Conservation (phyloP, 2,113 vertebrate species). For the Dolichallabes microphthalmus region DNA sequence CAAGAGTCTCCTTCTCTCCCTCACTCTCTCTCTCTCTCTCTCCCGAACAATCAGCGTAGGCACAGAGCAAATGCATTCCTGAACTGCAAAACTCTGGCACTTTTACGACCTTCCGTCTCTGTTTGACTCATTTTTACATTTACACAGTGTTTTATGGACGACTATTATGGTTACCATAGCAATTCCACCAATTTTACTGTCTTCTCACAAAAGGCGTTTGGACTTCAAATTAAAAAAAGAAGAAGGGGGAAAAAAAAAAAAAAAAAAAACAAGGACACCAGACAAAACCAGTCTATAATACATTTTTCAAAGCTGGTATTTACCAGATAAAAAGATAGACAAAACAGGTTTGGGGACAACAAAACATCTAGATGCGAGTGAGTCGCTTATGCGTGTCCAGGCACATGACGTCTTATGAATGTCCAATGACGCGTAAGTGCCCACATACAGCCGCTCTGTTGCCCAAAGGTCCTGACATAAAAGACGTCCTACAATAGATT, state of each 20-base stretch:
- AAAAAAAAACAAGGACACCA: constrained; percentile 56
- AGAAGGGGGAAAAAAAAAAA: constrained; percentile 65
- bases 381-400: not conserved
- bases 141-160: constrained; percentile 76
- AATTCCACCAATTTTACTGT: constrained; percentile 72
- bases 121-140: constrained; percentile 78
- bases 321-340: constrained; percentile 59
- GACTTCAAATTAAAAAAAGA: constrained; percentile 64
- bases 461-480: not conserved
- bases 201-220: constrained; percentile 25
- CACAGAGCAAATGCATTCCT: constrained; percentile 33
- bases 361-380: not conserved
- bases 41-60: constrained; percentile 2
- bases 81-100: constrained; percentile 44
- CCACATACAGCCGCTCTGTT: not conserved
- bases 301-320: constrained; percentile 45
- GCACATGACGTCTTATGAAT: not conserved
- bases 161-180: constrained; percentile 75
- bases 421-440: not conserved
- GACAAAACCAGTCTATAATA: constrained; percentile 7
- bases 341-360: constrained; percentile 38
- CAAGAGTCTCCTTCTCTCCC: constrained; percentile 3
- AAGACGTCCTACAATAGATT: constrained; percentile 7
- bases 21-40: not conserved
- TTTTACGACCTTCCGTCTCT: constrained; percentile 64